Percentiles rank a stretch among this genome's conserved stretches.
Conservation (phyloP, 2,888 invertebrate species). For the Folsomia candida region DNA sequence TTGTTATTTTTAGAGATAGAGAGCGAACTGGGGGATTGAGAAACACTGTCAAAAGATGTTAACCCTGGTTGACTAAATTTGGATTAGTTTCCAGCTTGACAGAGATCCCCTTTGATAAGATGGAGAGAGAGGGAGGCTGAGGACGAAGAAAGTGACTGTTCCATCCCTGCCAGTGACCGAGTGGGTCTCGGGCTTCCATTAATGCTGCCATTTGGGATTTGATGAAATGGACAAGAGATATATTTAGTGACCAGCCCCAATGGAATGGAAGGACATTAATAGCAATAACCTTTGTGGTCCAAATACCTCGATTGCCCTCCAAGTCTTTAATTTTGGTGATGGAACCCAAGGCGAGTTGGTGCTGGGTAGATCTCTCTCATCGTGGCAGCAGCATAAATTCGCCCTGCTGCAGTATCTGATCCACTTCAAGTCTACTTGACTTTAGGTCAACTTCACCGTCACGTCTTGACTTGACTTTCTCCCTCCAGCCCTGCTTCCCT, state of each 20-base stretch:
- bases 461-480: background rate
- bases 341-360: background rate
- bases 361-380: no score
- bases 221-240: slow-evolving; percentile 7
- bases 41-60: background rate
- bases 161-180: background rate
- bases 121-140: background rate
- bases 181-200: background rate
- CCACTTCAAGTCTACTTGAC: background rate
- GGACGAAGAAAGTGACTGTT: background rate
- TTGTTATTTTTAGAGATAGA: no score
- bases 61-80: background rate
- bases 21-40: no score
- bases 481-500: background rate
- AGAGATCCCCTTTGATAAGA: background rate
- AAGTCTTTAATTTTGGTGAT: slow-evolving; percentile 3
- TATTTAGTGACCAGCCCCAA: background rate
- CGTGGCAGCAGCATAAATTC: background rate
- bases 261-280: slow-evolving; percentile 7
- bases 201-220: background rate
- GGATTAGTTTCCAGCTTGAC: background rate
- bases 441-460: background rate
- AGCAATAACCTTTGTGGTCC: background rate
- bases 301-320: background rate
- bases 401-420: background rate